A percentile compares a stretch with the other conserved stretches of the same genome.
Conservation (phyloP, 2,797 vertebrate species). For the Hemibagrus guttatus region DNA sequence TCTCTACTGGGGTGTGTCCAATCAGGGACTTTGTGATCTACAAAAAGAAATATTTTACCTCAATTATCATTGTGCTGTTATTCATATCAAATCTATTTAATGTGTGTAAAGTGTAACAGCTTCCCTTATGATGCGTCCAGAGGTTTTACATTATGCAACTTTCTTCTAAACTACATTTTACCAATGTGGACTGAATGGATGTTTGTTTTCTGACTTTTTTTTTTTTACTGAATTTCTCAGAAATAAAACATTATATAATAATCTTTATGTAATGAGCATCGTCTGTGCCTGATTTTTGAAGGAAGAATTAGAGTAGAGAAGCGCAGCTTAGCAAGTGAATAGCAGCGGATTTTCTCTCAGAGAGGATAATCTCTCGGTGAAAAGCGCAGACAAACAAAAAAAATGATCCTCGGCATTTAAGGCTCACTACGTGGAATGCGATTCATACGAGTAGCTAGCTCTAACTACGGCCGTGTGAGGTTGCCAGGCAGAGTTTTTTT, state of each 20-base stretch:
- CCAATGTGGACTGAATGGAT: conserved; percentile 12
- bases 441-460: background rate
- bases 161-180: conserved; percentile 19
- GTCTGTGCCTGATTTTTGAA: conserved; percentile 27
- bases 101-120: background rate
- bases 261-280: conserved; percentile 5
- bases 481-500: conserved; percentile 8
- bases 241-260: conserved; percentile 43
- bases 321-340: conserved; percentile 44
- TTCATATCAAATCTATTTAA: conserved; percentile 2
- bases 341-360: conserved; percentile 51
- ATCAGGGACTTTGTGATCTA: background rate
- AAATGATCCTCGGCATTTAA: conserved; percentile 22
- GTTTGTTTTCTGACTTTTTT: background rate
- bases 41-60: background rate
- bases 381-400: conserved; percentile 36
- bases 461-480: conserved; percentile 34
- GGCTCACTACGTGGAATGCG: conserved; percentile 11
- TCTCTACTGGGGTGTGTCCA: background rate
- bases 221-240: background rate
- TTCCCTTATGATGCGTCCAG: conserved; percentile 9
- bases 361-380: conserved; percentile 43
- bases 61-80: conserved; percentile 13
- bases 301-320: conserved; percentile 28
- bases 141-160: conserved; percentile 10